phyloP scores from a whole-genome alignment of 2,888 invertebrate species.

The Nephrotoma flavescens region DNA sequence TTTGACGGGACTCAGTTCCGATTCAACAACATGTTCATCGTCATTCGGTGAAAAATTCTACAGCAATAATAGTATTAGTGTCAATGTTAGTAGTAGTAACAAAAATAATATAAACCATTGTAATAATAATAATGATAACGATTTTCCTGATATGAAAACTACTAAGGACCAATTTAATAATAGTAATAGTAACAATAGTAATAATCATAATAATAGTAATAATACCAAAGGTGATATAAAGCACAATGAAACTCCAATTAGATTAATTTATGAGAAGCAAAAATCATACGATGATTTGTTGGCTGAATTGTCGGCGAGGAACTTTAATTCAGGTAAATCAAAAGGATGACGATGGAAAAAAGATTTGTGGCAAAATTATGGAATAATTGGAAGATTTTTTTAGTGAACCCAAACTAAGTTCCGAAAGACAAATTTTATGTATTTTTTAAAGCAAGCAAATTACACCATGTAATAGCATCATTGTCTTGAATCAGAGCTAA shows the following conservation, averaged over 20 bases:
- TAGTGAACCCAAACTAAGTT: too few species aligned
- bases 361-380: background rate
- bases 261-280: background rate
- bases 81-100: background rate
- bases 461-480: too few species aligned
- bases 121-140: background rate
- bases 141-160: background rate
- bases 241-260: background rate
- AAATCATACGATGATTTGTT: background rate
- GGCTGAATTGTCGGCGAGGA: background rate
- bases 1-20: conserved; percentile 24
- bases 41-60: background rate
- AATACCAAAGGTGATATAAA: background rate
- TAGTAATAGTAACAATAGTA: background rate
- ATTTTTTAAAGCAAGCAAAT: too few species aligned
- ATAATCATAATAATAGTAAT: background rate
- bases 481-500: too few species aligned
- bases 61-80: background rate
- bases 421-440: too few species aligned
- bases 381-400: background rate
- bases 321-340: background rate
- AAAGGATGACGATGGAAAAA: background rate
- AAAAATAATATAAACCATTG: background rate
- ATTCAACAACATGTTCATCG: conserved; percentile 7
- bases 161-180: background rate